phyloP scores from a whole-genome alignment of 1,140 invertebrate genomes.

The Armadillidium nasatum region DNA sequence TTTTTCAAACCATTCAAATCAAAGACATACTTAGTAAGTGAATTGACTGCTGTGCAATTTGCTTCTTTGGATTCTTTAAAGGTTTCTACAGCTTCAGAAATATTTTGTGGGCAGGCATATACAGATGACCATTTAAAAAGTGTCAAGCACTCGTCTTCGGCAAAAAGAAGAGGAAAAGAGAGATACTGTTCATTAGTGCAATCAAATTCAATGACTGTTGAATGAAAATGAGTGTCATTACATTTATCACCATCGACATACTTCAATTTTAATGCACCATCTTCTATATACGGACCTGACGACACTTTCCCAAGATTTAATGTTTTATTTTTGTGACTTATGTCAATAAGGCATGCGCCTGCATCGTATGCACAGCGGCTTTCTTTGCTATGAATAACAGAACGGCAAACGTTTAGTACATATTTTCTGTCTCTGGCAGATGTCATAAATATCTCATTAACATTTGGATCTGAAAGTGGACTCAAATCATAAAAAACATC shows the following conservation, averaged over 20 bases:
- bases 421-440: conserved; percentile 27
- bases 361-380: conserved; percentile 39
- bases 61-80: conserved; percentile 21
- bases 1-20: conserved; percentile 35
- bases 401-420: conserved; percentile 42
- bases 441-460: conserved; percentile 34
- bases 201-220: conserved; percentile 37
- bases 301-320: conserved; percentile 36
- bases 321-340: conserved; percentile 31
- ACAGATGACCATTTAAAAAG: conserved; percentile 36
- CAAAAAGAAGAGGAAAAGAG: conserved; percentile 33
- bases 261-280: conserved; percentile 33
- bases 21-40: conserved; percentile 32
- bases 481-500: conserved; percentile 35
- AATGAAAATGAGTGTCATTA: conserved; percentile 20
- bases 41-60: conserved; percentile 31
- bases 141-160: conserved; percentile 34
- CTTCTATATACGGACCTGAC: conserved; percentile 36
- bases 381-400: conserved; percentile 37
- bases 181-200: conserved; percentile 33
- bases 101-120: conserved; percentile 32
- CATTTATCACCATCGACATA: conserved; percentile 37
- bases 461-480: conserved; percentile 31
- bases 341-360: conserved; percentile 38
- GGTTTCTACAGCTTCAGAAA: background rate